Evolutionary conservation across 2,113 vertebrate species (phyloP), one percentile per base, ranked within the genome.

Genomic region (Phocoena phocoena): DNA sequence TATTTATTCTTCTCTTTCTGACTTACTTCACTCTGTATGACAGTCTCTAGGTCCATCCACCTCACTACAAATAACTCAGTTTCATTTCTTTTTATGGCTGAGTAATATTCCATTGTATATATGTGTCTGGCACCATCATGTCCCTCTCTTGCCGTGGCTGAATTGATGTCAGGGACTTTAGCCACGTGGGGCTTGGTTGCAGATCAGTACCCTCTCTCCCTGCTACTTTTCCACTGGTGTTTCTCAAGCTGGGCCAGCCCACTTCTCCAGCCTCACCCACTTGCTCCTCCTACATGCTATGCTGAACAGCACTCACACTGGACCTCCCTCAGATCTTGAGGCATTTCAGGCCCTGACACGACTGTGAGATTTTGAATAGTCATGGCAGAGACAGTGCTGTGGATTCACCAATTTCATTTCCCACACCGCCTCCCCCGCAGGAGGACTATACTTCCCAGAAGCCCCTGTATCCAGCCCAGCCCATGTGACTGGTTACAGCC

Each of bases 391-490:
- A 83, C 23, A 28, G 47, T 36, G n/a, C 53, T 20, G 5, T 47
- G 3, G 12, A 47, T 4, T 68, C 7, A 73, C 58, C 33, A 38
- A 5, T 79, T 73, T 63, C 38, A 38, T 55, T 41, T 38, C 5
- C 38, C 15, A 67, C 0, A 4, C 20, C 1, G 18, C 21, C 31
- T 31, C 0, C 3, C 36, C 25, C 33, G 5, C 7, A 70, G 38
- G 55, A 70, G 38, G 55, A 88, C 68, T 87, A 63, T 38, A 82
- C 83, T 96, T 96, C 63, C 70, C 63, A 85, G 65, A 31, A 15
- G 38, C 1, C 79, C 4, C 67, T 94, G 65, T 17, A 62, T 5
- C 58, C 7, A 38, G 41, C 28, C 70, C 18, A 82, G n/a, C 11
- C 33, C 90, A 47, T 7, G 86, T 93, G 79, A 74, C 65, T 53